Base-by-base conservation (phyloP, 2,888 invertebrate genomes). In the Pristionchus mayeri region DNA sequence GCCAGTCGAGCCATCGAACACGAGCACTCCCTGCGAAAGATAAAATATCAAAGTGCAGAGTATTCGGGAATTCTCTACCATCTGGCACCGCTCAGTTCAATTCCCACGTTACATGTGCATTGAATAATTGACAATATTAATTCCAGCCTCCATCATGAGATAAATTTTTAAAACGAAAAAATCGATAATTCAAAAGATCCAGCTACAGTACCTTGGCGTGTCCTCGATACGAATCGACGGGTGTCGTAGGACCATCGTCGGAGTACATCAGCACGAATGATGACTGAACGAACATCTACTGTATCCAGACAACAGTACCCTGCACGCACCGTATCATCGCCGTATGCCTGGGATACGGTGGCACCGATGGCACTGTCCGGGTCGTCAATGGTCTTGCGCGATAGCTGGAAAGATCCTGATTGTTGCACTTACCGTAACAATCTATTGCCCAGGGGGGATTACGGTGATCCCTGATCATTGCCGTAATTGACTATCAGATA, bases 1-100 rank as follows among this genome's bases (percentile, higher is more conserved):
- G 3, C 97, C 97, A n/a, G 90, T 88, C 21, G 95, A 95, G 21
- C 94, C 93, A 63, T 67, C 80, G 84, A 87, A 93, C 85, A 84
- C 44, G 16, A 84, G 50, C 44, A 78, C 44, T 6, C 84, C 84
- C 84, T 84, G 57, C 37, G 27, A 24, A 24, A 75, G 75, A 75
- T 75, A 40, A 75, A 34, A 79, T 13, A 52, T 52, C 57, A 80
- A 80, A 7, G 37, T 40, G n/a, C 40, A 80, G 18, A 57, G 24
- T 79, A 34, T 52, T n/a, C n/a, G n/a, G n/a, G n/a, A n/a, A n/a
- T n/a, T n/a, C n/a, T n/a, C n/a, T n/a, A n/a, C n/a, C n/a, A n/a
- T n/a, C n/a, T n/a, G n/a, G n/a, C n/a, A n/a, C n/a, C n/a, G n/a
- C n/a, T n/a, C n/a, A n/a, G n/a, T n/a, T n/a, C n/a, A n/a, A n/a